Evolutionary conservation across 1,140 invertebrate genomes (phyloP).

Genomic region (Formica exsecta): DNA sequence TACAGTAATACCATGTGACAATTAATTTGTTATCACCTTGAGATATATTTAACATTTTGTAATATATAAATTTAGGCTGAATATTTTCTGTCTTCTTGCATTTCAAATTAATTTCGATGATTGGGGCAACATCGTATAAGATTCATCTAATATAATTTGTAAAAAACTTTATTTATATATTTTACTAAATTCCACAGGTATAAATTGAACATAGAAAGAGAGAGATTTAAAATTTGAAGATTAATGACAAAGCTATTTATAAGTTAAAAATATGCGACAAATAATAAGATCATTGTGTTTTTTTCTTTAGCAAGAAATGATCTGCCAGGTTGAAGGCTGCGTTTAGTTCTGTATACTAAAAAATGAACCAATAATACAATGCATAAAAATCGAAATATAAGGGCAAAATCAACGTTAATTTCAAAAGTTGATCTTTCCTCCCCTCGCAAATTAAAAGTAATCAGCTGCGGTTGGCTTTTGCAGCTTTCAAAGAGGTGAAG

Average conservation of each 20-base stretch:
- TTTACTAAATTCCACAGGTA: not conserved
- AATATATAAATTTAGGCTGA: too few species aligned
- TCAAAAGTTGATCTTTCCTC: slow-evolving; percentile 37
- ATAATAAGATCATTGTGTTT: not conserved
- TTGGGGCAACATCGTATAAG: too few species aligned
- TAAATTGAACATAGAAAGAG: too few species aligned
- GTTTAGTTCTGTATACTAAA: not conserved
- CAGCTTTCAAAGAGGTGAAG: slow-evolving; percentile 71
- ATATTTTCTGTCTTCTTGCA: too few species aligned
- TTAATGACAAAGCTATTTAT: not conserved
- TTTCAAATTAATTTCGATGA: too few species aligned
- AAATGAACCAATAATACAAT: not conserved
- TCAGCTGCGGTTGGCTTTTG: slow-evolving; percentile 38
- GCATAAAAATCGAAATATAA: not conserved
- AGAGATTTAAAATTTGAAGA: not conserved
- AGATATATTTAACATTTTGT: too few species aligned
- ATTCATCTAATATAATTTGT: not conserved
- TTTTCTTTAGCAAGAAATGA: not conserved
- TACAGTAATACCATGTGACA: too few species aligned
- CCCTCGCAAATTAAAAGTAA: slow-evolving; percentile 64
- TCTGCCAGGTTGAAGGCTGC: not conserved
- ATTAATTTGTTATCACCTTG: too few species aligned
- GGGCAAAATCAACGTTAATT: not conserved
- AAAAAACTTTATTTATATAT: not conserved
- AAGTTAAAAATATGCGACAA: not conserved